Conservation (phyloP, 92 coral and sea anemone species). For the Zoanthus sociatus region DNA sequence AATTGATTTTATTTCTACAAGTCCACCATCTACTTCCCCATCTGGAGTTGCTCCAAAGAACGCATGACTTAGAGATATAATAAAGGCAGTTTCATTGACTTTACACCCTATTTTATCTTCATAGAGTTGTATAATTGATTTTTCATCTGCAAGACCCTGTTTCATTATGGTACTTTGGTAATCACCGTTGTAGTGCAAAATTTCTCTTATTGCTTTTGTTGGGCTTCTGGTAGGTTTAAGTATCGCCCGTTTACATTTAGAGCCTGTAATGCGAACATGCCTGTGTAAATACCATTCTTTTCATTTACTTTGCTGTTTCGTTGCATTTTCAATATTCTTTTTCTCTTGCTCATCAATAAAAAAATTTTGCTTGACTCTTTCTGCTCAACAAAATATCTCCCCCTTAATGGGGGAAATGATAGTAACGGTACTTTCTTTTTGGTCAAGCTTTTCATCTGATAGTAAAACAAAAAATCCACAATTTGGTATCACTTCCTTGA, state of each 20-base stretch:
- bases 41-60: slow-evolving; percentile 70
- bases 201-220: slow-evolving; percentile 73
- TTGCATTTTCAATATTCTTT: too few relatives aligned
- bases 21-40: slow-evolving; percentile 70
- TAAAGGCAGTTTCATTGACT: slow-evolving; percentile 67
- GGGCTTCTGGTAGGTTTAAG: slow-evolving; percentile 66
- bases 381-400: too few relatives aligned
- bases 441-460: too few relatives aligned
- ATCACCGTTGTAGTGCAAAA: slow-evolving; percentile 54
- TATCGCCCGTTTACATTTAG: not conserved
- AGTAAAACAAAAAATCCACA: too few relatives aligned
- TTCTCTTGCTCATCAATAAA: too few relatives aligned
- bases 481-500: too few relatives aligned
- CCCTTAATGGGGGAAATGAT: too few relatives aligned
- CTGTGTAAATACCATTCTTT: not conserved
- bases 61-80: slow-evolving; percentile 58
- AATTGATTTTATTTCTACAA: slow-evolving; percentile 68
- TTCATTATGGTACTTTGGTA: slow-evolving; percentile 66
- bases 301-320: not conserved
- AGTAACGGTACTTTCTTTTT: too few relatives aligned
- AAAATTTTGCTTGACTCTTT: too few relatives aligned
- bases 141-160: slow-evolving; percentile 67
- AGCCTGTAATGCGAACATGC: not conserved
- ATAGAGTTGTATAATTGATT: slow-evolving; percentile 39
- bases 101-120: slow-evolving; percentile 61